These are phyloP conservation scores for Chelonoidis abingdonii DNA, from an alignment of 2,113 vertebrate genomes.

Conservation along the genomic window DNA sequence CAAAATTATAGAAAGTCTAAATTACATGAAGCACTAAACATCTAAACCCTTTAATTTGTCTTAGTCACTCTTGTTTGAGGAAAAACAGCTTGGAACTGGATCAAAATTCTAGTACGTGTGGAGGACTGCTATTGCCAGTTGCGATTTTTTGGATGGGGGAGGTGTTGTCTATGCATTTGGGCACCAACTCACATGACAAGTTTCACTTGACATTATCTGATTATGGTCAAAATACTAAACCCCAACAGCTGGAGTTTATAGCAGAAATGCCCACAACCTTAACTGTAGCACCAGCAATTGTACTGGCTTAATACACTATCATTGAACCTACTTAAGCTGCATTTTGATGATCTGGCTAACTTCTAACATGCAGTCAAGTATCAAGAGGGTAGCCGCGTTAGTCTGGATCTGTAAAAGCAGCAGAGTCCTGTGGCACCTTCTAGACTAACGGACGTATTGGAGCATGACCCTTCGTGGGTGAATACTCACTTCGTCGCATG, in stretches of 20 bases:
- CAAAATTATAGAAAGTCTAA: neutral
- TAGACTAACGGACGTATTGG: no score
- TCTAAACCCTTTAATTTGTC: neutral
- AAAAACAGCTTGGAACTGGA: neutral
- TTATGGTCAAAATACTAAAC: conserved; percentile 43
- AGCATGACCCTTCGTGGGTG: no score
- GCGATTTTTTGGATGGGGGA: neutral
- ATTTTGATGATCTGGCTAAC: conserved; percentile 45
- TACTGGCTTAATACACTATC: conserved; percentile 21
- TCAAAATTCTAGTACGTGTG: neutral
- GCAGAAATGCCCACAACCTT: conserved; percentile 56
- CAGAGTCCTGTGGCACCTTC: no score
- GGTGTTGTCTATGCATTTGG: neutral
- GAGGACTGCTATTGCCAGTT: neutral
- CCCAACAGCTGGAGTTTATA: conserved; percentile 30
- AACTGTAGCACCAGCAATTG: conserved; percentile 27
- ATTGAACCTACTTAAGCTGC: conserved; percentile 42
- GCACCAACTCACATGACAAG: conserved; percentile 45
- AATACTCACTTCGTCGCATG: no score
- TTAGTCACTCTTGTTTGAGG: neutral
- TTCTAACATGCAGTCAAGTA: neutral
- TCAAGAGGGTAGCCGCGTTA: no score
- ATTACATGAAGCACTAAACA: neutral
- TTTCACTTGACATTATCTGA: conserved; percentile 54
- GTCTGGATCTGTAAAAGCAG: no score